Percentiles rank a stretch among this genome's conserved stretches.
Evolutionary conservation across 2,113 vertebrate species (phyloP).

Genomic region (Cyrtonyx montezumae): DNA sequence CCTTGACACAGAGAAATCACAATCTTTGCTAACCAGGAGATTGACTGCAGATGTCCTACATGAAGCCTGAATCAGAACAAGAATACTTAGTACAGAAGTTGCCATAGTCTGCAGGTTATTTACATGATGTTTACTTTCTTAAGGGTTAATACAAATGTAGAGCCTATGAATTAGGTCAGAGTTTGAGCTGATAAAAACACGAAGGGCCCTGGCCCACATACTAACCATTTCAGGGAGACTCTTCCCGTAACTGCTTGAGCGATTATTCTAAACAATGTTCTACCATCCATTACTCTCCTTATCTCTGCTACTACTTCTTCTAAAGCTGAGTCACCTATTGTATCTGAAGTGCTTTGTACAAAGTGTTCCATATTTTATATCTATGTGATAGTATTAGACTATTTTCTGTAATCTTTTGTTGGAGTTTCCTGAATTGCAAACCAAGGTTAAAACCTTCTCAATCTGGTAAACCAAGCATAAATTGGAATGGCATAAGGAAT

Average conservation of each 20-base stretch:
- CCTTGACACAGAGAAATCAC: neutral
- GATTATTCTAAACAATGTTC: slow-evolving; percentile 44
- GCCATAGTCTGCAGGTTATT: neutral
- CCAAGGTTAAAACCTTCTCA: neutral
- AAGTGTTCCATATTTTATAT: slow-evolving; percentile 30
- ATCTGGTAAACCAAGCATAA: neutral
- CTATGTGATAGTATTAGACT: neutral
- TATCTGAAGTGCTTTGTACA: slow-evolving; percentile 46
- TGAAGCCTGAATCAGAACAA: neutral
- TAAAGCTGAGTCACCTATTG: slow-evolving; percentile 56
- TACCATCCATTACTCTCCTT: slow-evolving; percentile 45
- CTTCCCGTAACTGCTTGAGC: neutral
- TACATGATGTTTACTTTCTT: neutral
- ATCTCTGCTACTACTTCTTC: slow-evolving; percentile 48
- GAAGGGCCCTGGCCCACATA: neutral
- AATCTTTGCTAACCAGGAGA: neutral
- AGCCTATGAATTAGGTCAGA: neutral
- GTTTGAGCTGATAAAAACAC: neutral
- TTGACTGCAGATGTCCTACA: neutral
- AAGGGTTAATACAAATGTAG: neutral
- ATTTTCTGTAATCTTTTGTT: slow-evolving; percentile 31
- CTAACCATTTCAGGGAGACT: slow-evolving; percentile 16
- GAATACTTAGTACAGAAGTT: neutral
- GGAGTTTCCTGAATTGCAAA: slow-evolving; percentile 20
- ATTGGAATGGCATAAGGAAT: neutral